phyloP scores from a whole-genome alignment of 2,113 vertebrate genomes.

The Columba livia region DNA sequence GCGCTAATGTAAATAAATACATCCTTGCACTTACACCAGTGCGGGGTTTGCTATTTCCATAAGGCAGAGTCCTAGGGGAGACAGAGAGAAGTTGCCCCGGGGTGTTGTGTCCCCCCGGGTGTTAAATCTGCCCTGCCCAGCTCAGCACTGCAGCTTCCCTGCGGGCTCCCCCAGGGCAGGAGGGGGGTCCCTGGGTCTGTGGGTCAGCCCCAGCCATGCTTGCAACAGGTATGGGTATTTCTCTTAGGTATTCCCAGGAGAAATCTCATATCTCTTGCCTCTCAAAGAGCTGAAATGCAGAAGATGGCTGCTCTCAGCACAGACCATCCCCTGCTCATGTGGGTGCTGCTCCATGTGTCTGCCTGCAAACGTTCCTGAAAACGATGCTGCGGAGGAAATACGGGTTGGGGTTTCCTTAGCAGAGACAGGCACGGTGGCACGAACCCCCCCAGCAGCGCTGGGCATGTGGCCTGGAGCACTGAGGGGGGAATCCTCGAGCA shows the following conservation, averaged over 20 bases:
- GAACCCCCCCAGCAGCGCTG: neutral
- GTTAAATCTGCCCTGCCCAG: neutral
- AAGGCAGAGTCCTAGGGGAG: neutral
- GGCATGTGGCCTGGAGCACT: neutral
- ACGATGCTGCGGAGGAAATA: neutral
- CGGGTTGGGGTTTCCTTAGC: neutral
- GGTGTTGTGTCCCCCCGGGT: neutral
- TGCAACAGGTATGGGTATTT: neutral
- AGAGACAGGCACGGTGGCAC: neutral
- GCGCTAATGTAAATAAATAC: neutral
- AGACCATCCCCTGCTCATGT: neutral
- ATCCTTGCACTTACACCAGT: neutral
- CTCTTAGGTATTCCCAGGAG: neutral
- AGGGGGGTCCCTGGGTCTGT: neutral
- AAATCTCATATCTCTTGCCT: neutral
- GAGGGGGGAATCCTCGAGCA: neutral
- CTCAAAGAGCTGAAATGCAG: neutral
- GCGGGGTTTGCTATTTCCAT: neutral
- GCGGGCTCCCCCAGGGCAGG: rapidly evolving
- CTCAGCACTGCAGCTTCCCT: neutral
- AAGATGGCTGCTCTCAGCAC: neutral
- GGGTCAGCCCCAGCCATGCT: neutral
- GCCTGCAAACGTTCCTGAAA: neutral
- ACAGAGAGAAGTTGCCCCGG: rapidly evolving
- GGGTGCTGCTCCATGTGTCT: neutral